Evolutionary conservation across 2,797 vertebrate genomes (phyloP).

Genomic region (Xerus rutilus): DNA sequence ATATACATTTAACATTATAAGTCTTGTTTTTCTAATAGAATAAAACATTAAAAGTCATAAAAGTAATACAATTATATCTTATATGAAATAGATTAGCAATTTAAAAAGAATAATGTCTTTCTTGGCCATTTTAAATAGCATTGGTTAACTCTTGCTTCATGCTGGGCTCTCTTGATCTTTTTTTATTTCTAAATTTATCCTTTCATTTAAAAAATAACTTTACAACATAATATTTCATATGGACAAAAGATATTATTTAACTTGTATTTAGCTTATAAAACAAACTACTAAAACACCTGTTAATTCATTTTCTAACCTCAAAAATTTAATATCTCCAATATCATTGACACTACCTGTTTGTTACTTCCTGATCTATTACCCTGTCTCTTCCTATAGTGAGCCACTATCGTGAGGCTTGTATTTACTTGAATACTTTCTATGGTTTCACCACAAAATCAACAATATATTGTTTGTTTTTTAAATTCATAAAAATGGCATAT

Average conservation of each 20-base stretch:
- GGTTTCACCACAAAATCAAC: neutral
- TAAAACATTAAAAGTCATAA: neutral
- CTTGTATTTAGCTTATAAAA: neutral
- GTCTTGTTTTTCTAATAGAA: neutral
- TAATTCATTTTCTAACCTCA: neutral
- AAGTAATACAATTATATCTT: neutral
- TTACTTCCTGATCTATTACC: neutral
- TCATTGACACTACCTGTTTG: neutral
- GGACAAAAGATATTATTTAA: neutral
- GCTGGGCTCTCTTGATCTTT: neutral
- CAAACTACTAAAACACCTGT: neutral
- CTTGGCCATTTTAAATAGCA: neutral
- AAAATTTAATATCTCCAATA: neutral
- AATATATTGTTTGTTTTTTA: neutral
- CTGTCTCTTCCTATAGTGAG: neutral
- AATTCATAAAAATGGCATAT: neutral
- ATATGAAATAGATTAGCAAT: neutral
- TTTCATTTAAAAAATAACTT: neutral
- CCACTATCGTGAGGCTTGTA: neutral
- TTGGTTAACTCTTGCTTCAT: neutral
- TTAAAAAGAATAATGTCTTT: neutral
- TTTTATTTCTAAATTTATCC: neutral
- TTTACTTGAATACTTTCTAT: neutral
- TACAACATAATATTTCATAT: neutral
- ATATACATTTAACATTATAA: neutral